Base-by-base conservation (phyloP, 2,888 invertebrate genomes). In the Nomada ruficornis region DNA sequence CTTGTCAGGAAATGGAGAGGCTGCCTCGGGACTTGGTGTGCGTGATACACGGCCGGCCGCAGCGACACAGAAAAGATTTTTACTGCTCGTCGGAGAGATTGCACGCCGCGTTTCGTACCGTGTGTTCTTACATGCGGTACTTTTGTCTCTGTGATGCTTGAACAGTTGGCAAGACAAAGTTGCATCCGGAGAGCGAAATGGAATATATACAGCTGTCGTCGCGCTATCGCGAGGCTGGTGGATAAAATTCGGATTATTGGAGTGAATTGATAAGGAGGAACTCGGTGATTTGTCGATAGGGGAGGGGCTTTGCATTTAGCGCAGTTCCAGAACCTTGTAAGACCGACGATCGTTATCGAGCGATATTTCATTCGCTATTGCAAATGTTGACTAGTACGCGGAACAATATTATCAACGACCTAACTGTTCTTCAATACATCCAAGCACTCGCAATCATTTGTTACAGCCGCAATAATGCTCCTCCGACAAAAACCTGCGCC, bases 1-100 rank as follows among this genome's bases (percentile, higher is more conserved):
- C 10, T 64, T 76, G 68, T 70, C 29, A 72, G 69, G 44, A 82
- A 80, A 76, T 72, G 54, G 82, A 71, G 67, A 67, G 73, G 64
- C 36, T 65, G 59, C 69, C 55, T 50, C 26, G 69, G 36, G 60
- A 54, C 65, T 72, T 23, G 67, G 77, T 50, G 72, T 67, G 83
- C 79, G 83, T 73, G 83, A 82, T 72, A 77, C 77, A 69, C 62
- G 64, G 26, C 52, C 44, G 74, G 76, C 83, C 83, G 78, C 78
- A 75, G 67, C 68, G 83, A 83, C 83, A 76, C 71, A 69, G 80
- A 74, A 83, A 80, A 77, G 80, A 84, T 80, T 80, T 84, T 84
- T 84, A 77, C 50, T n/a, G 54, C 71, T 76, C 71, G 75, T 54
- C 50, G 64, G 70, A 71, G 63, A 75, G 81, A 85, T 82, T 80